Conservation (phyloP, 2,113 vertebrate species). For the Etheostoma cragini region DNA sequence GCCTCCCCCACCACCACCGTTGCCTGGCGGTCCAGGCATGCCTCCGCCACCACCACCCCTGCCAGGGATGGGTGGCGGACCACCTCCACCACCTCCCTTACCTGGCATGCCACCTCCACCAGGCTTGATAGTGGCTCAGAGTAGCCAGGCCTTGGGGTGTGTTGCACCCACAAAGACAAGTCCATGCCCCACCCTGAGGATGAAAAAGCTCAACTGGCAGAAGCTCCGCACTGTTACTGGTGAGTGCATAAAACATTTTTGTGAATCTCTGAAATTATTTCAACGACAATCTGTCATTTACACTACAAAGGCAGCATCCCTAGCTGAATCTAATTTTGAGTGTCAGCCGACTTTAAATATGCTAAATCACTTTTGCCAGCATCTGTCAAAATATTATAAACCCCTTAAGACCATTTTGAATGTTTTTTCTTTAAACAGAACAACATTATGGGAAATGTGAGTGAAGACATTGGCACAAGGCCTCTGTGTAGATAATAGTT, state of each 20-base stretch:
- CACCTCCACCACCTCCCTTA: conserved; percentile 77
- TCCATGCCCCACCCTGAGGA: conserved; percentile 88
- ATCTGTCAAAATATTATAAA: neutral
- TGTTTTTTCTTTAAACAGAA: neutral
- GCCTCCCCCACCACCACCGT: conserved; percentile 66
- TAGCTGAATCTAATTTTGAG: neutral
- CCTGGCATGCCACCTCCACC: conserved; percentile 71
- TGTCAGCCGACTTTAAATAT: neutral
- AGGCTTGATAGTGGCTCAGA: conserved; percentile 83
- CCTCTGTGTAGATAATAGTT: neutral
- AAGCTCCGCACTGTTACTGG: conserved; percentile 90
- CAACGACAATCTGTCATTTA: neutral
- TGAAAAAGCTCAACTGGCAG: conserved; percentile 99
- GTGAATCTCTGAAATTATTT: neutral
- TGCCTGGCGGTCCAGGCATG: conserved; percentile 59
- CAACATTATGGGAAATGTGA: neutral
- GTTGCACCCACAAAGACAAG: conserved; percentile 60
- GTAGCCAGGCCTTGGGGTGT: conserved; percentile 73
- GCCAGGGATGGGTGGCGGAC: conserved; percentile 57
- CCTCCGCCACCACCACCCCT: conserved; percentile 64
- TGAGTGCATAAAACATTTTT: conserved; percentile 59
- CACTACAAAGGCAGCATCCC: neutral
- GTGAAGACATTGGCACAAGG: neutral
- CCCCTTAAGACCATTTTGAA: neutral
- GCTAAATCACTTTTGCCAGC: neutral